A percentile compares a stretch with the other conserved stretches of the same genome.
Evolutionary conservation across 2,113 vertebrate species (phyloP).

Genomic region (Chloebia gouldiae): DNA sequence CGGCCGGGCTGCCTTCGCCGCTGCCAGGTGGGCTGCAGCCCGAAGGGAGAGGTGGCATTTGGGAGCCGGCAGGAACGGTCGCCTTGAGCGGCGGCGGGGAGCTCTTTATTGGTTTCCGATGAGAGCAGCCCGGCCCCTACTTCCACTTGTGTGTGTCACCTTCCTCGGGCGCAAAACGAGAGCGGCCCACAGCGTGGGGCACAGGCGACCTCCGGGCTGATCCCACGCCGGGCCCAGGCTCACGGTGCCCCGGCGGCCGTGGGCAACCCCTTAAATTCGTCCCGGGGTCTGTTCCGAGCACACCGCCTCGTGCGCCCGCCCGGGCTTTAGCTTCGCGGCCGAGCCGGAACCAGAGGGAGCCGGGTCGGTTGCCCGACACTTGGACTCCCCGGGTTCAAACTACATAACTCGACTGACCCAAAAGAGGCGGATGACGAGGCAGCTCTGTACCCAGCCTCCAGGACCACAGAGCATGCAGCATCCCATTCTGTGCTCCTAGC

Average conservation of each 20-base stretch:
- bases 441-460: neutral
- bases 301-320: neutral
- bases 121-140: too few relatives aligned
- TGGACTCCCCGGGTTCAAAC: neutral
- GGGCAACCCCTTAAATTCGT: rapidly evolving
- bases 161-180: neutral
- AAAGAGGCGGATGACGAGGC: neutral
- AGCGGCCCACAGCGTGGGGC: neutral
- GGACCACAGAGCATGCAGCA: neutral
- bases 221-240: neutral
- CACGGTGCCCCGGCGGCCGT: neutral
- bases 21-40: neutral
- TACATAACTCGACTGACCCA: neutral
- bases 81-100: neutral
- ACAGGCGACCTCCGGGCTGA: neutral
- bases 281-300: neutral
- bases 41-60: neutral
- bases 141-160: neutral
- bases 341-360: neutral
- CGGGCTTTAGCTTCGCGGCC: neutral
- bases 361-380: neutral
- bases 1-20: neutral
- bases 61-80: neutral
- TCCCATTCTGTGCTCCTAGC: neutral
- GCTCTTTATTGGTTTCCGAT: neutral